A percentile compares a stretch with the other conserved stretches of the same genome.
Conservation (phyloP, 2,797 vertebrate genomes). For the Cynodonichthys magdalenae region DNA sequence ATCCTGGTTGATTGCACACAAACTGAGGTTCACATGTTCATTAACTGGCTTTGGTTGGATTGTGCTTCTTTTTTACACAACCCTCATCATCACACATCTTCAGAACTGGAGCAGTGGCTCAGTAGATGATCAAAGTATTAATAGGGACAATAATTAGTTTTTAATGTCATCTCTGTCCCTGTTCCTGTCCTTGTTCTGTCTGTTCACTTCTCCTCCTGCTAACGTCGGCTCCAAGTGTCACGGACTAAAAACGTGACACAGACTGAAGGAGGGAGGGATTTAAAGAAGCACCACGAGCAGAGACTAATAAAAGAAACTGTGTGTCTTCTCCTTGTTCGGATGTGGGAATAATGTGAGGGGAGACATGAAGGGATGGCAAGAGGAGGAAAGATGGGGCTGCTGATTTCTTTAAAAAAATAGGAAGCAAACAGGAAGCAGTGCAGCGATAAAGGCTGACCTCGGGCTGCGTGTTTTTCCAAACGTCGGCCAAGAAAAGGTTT, state of each 20-base stretch:
- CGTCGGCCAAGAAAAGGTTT: not conserved
- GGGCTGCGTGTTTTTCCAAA: constrained; percentile 30
- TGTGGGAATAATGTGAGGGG: constrained; percentile 15
- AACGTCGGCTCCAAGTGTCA: constrained; percentile 49
- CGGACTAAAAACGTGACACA: constrained; percentile 38
- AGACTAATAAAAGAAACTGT: not conserved
- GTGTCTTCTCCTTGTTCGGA: not conserved
- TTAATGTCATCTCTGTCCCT: not conserved
- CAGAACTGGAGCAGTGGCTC: too few species aligned
- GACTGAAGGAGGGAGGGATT: not conserved
- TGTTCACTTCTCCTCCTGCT: constrained; percentile 26
- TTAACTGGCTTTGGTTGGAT: too few species aligned
- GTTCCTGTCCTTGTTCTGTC: not conserved
- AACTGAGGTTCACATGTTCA: not conserved
- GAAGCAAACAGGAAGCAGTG: constrained; percentile 59
- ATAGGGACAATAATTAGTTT: not conserved
- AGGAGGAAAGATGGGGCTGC: constrained; percentile 13
- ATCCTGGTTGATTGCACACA: too few species aligned
- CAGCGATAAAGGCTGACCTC: constrained; percentile 44
- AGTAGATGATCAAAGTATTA: not conserved
- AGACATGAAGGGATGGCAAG: constrained; percentile 11
- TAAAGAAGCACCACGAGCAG: not conserved
- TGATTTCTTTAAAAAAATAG: constrained; percentile 32
- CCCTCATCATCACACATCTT: too few species aligned
- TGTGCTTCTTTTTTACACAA: too few species aligned